A percentile compares a stretch with the other conserved stretches of the same genome.
phyloP scores from a whole-genome alignment of 2,113 vertebrate species.

The Scolopax mira region DNA sequence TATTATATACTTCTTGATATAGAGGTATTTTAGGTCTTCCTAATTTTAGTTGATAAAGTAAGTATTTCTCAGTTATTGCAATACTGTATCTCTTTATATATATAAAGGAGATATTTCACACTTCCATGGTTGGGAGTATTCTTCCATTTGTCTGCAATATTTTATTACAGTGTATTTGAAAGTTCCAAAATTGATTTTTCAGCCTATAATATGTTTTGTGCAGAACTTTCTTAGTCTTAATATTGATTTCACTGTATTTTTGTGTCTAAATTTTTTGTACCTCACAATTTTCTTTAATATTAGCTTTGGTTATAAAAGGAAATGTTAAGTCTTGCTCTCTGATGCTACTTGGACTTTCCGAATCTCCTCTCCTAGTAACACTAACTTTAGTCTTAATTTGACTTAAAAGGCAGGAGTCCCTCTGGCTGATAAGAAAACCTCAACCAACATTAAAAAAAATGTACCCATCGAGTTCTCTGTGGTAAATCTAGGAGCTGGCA shows the following conservation, averaged over 20 bases:
- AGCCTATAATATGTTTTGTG: conserved; percentile 10
- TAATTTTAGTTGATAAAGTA: conserved; percentile 52
- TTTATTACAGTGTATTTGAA: conserved; percentile 38
- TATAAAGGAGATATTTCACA: conserved; percentile 49
- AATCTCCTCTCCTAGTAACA: neutral
- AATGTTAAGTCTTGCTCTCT: neutral
- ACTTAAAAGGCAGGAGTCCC: neutral
- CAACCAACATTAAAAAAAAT: neutral
- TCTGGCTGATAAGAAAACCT: neutral
- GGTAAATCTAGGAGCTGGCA: neutral
- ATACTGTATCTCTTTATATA: conserved; percentile 13
- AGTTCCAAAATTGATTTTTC: conserved; percentile 60
- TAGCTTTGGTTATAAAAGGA: conserved; percentile 7
- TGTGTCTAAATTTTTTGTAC: conserved; percentile 4
- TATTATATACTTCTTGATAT: neutral
- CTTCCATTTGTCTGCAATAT: conserved; percentile 47
- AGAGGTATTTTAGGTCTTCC: conserved; percentile 49
- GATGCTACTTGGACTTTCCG: neutral
- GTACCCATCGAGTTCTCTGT: neutral
- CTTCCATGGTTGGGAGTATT: conserved; percentile 1
- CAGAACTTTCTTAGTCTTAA: conserved; percentile 39
- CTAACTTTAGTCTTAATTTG: neutral
- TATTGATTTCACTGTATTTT: conserved; percentile 44
- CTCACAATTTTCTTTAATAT: conserved; percentile 33
- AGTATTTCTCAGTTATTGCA: conserved; percentile 52